Percentiles rank a stretch among this genome's conserved stretches.
Conservation (phyloP, 2,113 vertebrate genomes). For the Brachypteracias leptosomus region DNA sequence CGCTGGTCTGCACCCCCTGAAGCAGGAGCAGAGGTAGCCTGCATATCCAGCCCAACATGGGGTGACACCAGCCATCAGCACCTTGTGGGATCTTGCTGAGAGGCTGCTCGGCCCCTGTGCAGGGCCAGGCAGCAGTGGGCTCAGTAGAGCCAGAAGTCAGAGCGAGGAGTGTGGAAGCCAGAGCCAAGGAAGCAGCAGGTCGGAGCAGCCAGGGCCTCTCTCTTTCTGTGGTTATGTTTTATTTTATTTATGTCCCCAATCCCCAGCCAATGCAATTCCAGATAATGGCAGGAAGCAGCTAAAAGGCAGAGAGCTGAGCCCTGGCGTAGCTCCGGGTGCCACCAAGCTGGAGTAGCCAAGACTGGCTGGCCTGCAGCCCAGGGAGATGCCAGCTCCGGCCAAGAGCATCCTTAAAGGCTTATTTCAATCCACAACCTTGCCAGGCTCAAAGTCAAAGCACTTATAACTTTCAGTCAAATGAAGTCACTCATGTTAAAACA, state of each 20-base stretch:
- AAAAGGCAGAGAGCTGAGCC: background rate
- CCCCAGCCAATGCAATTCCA: background rate
- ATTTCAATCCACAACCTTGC: background rate
- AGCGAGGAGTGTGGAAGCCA: background rate
- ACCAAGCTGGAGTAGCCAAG: background rate
- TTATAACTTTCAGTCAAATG: background rate
- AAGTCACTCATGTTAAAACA: background rate
- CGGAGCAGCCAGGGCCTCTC: background rate
- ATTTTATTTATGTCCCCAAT: background rate
- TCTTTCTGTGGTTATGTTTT: background rate
- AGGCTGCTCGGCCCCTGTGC: background rate
- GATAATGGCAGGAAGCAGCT: background rate
- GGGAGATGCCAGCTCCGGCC: background rate
- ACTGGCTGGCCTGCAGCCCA: background rate
- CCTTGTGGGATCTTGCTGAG: fast-evolving
- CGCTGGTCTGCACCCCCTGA: background rate
- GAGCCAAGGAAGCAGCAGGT: background rate
- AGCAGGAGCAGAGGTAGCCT: background rate
- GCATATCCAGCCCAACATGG: fast-evolving
- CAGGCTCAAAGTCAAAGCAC: background rate
- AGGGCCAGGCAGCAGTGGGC: background rate
- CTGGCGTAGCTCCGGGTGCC: background rate
- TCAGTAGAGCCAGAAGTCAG: background rate
- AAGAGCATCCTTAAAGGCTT: background rate
- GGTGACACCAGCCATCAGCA: background rate